Evolutionary conservation across 1,140 invertebrate species (phyloP).

Genomic region (Trichogramma pretiosum): DNA sequence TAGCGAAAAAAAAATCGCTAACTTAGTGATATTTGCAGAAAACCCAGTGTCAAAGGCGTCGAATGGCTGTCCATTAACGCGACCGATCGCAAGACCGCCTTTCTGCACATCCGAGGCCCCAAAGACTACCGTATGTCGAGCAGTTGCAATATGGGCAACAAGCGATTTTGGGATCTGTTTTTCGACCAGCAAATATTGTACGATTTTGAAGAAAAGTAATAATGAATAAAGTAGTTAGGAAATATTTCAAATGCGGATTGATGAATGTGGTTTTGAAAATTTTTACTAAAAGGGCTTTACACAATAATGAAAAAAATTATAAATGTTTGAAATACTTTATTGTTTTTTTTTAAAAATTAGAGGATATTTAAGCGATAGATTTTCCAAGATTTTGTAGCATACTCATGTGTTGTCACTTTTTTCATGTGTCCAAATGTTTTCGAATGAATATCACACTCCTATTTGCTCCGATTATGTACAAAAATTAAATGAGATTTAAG

Average conservation of each 20-base stretch:
- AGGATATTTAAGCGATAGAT: too few species aligned
- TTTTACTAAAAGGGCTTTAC: too few species aligned
- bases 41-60: neutral
- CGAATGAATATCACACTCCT: too few species aligned
- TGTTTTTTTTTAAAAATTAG: too few species aligned
- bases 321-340: conserved; percentile 1
- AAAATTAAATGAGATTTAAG: too few species aligned
- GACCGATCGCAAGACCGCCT: neutral
- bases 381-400: too few species aligned
- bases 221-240: neutral
- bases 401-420: too few species aligned
- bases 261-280: too few species aligned
- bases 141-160: neutral
- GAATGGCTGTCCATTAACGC: neutral
- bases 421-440: too few species aligned
- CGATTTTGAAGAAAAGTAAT: neutral
- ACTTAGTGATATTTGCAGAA: neutral
- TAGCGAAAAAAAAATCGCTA: too few species aligned
- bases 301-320: neutral
- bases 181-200: neutral
- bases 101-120: neutral
- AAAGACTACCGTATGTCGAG: neutral
- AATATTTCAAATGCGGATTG: neutral
- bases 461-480: too few species aligned
- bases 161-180: neutral